Percentiles rank a stretch among this genome's conserved stretches.
These are phyloP conservation scores for Fulica atra DNA, from an alignment of 2,113 vertebrate species.

Conservation along the genomic window DNA sequence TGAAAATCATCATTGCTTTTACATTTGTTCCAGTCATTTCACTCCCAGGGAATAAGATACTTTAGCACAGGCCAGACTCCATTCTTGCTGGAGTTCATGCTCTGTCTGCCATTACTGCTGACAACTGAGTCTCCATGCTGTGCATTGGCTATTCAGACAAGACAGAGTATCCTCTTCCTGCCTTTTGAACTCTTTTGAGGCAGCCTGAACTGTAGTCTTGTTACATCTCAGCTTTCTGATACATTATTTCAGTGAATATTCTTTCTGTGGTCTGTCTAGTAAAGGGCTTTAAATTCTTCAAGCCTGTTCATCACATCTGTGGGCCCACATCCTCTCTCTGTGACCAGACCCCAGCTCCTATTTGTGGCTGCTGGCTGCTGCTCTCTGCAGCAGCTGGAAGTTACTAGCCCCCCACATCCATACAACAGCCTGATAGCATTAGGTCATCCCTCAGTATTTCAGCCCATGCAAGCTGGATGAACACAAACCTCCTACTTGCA, in stretches of 20 bases:
- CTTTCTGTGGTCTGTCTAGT: neutral
- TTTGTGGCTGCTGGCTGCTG: neutral
- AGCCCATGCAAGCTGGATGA: neutral
- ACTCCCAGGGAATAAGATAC: neutral
- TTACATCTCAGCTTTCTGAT: neutral
- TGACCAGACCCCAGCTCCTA: neutral
- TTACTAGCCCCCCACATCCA: rapidly evolving
- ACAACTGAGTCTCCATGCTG: neutral
- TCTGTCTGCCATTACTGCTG: neutral
- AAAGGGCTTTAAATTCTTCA: neutral
- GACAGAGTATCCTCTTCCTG: neutral
- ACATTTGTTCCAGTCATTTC: neutral
- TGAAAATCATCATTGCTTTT: neutral
- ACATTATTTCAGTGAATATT: neutral
- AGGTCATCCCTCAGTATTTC: neutral
- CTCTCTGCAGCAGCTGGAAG: neutral
- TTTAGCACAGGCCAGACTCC: neutral
- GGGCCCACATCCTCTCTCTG: neutral
- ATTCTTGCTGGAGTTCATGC: neutral
- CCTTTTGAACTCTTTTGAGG: neutral
- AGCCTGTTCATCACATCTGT: neutral
- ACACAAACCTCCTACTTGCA: neutral
- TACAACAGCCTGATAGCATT: too few species aligned
- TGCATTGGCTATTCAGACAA: neutral
- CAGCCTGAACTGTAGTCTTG: neutral